These are phyloP conservation scores for Anodontia alba DNA, from an alignment of 2,888 invertebrate species.

Conservation along the genomic window DNA sequence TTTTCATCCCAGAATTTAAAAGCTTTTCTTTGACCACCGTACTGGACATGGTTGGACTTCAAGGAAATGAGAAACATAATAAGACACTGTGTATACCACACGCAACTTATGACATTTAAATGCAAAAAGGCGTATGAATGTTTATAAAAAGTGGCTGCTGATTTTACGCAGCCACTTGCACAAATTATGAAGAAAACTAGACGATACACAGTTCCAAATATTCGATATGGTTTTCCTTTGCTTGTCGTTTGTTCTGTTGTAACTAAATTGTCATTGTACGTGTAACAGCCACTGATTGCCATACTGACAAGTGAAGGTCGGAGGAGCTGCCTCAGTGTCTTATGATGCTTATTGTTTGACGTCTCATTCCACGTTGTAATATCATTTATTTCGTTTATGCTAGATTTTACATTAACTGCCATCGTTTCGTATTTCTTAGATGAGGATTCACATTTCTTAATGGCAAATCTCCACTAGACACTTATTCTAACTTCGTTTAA, in stretches of 20 bases:
- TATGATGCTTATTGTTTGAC: no score
- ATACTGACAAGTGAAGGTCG: not conserved
- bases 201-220: not conserved
- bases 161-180: not conserved
- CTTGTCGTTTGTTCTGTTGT: no score
- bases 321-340: not conserved
- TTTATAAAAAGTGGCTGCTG: not conserved
- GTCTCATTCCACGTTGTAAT: no score
- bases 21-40: not conserved
- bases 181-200: not conserved
- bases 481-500: no score
- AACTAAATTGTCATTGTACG: not conserved
- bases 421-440: no score
- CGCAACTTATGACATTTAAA: not conserved
- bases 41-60: not conserved
- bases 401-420: no score
- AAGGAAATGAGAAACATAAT: not conserved
- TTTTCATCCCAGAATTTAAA: slow-evolving; percentile 5
- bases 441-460: no score
- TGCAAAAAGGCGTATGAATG: not conserved
- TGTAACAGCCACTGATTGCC: not conserved
- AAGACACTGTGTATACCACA: not conserved
- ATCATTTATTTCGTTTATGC: no score
- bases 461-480: no score
- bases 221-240: not conserved